Conservation (phyloP, 2,113 vertebrate species). For the Apodemus speciosus region DNA sequence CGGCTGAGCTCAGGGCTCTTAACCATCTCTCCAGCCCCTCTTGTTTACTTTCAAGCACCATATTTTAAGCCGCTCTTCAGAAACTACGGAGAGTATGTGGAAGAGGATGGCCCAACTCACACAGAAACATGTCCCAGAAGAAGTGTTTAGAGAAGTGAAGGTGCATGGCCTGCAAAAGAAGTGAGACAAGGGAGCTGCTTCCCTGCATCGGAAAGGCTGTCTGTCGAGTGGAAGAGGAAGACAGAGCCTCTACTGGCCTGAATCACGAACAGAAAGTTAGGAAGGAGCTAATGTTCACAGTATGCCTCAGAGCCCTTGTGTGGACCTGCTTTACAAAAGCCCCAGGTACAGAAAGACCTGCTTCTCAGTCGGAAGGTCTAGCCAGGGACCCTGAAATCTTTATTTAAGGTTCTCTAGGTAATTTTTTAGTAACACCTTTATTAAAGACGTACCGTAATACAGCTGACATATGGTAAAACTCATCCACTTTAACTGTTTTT, state of each 20-base stretch:
- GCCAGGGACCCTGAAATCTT: not conserved
- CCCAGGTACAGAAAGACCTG: not conserved
- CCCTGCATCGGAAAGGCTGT: not conserved
- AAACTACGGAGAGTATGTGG: not conserved
- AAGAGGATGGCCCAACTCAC: constrained; percentile 11
- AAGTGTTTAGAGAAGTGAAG: constrained; percentile 29
- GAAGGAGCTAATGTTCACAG: not conserved
- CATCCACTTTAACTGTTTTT: not conserved
- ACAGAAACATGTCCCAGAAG: not conserved
- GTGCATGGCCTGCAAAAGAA: not conserved
- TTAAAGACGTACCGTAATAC: constrained; percentile 34
- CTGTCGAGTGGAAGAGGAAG: not conserved
- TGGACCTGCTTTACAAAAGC: not conserved
- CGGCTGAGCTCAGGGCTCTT: too few relatives aligned
- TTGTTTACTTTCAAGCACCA: not conserved
- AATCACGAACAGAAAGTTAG: constrained; percentile 12
- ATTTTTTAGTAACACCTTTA: constrained; percentile 17
- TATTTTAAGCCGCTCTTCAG: constrained; percentile 47
- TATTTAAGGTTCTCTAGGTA: not conserved
- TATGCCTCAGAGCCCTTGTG: not conserved
- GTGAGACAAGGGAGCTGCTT: not conserved
- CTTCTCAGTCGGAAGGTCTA: not conserved
- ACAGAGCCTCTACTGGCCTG: not conserved
- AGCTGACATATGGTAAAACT: constrained; percentile 30
- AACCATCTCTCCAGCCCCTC: not conserved